phyloP scores from a whole-genome alignment of 1,140 invertebrate species.

The Aricia agestis region DNA sequence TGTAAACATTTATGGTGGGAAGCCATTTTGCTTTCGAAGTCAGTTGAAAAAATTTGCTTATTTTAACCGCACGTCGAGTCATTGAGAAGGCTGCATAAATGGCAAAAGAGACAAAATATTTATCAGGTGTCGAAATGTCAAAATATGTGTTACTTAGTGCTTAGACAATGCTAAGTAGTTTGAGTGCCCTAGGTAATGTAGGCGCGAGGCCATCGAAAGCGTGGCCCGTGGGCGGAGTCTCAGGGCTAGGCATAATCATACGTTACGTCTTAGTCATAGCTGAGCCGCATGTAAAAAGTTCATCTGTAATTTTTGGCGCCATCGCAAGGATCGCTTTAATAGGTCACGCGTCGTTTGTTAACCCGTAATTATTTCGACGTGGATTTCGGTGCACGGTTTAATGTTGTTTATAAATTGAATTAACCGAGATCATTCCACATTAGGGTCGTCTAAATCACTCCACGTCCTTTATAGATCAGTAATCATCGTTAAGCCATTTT shows the following conservation, averaged over 20 bases:
- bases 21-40: no score
- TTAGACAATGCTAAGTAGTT: slow-evolving; percentile 14
- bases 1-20: no score
- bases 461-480: background rate
- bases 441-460: background rate
- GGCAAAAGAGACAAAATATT: background rate
- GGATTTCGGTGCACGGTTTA: background rate
- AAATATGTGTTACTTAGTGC: background rate
- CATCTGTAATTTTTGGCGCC: slow-evolving; percentile 12
- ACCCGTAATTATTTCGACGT: background rate
- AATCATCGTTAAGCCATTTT: background rate
- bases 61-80: no score
- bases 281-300: background rate
- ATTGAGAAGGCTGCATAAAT: no score
- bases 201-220: slow-evolving; percentile 13
- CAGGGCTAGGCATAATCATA: slow-evolving; percentile 13
- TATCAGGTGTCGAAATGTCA: background rate
- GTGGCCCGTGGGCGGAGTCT: background rate
- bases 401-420: background rate
- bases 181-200: slow-evolving; percentile 7
- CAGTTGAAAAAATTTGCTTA: no score
- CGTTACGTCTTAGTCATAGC: slow-evolving; percentile 11
- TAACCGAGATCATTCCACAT: slow-evolving; percentile 1
- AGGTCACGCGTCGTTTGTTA: slow-evolving; percentile 3
- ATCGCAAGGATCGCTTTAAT: background rate